A percentile compares a stretch with the other conserved stretches of the same genome.
phyloP scores from a whole-genome alignment of 2,113 vertebrate genomes.

The Fulmarus glacialis region DNA sequence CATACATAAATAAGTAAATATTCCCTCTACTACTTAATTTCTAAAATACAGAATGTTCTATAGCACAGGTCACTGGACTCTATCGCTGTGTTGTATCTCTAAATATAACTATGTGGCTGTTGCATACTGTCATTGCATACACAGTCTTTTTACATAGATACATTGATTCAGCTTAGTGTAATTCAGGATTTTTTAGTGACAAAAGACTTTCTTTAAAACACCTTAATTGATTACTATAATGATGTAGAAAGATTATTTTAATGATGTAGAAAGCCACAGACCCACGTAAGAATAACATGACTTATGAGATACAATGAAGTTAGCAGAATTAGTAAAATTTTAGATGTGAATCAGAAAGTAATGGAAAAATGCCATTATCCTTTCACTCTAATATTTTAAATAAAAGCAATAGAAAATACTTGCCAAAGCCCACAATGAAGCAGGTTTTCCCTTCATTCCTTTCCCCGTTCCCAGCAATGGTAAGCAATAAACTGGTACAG shows the following conservation, averaged over 20 bases:
- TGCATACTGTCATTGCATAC: background rate
- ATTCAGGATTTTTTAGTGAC: background rate
- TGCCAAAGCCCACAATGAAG: background rate
- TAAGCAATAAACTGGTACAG: background rate
- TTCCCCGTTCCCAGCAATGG: background rate
- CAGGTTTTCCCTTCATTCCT: background rate
- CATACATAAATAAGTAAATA: background rate
- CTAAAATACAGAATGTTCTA: background rate
- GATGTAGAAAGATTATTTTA: background rate
- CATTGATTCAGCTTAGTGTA: background rate
- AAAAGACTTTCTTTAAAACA: background rate
- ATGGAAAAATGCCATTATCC: background rate
- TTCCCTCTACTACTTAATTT: background rate
- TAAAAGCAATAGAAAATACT: background rate
- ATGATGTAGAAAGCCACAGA: background rate
- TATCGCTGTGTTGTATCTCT: background rate
- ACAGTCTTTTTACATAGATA: background rate
- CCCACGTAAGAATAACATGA: background rate
- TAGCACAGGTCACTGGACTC: background rate
- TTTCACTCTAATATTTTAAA: background rate
- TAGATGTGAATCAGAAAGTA: background rate
- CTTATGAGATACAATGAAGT: background rate
- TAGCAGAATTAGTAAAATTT: too few species aligned
- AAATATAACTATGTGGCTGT: background rate
- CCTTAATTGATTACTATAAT: background rate